Percentiles rank a stretch among this genome's conserved stretches.
phyloP scores from a whole-genome alignment of 2,113 vertebrate genomes.

The Aspidoscelis tigris region DNA sequence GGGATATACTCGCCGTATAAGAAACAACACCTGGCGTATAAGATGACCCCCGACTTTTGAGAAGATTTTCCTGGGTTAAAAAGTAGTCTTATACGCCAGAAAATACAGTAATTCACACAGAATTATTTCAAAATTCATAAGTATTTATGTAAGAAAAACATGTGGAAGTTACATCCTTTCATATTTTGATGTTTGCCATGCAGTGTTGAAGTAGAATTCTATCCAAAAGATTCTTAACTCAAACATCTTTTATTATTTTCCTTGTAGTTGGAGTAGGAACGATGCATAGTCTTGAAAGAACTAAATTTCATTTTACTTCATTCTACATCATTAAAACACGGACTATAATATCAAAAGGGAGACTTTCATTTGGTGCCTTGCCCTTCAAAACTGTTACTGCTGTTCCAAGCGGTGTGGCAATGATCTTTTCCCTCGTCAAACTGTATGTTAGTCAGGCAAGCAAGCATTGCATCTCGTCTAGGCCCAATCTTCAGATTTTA shows the following conservation, averaged over 20 bases:
- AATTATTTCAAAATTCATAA: neutral
- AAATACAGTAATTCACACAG: too few relatives aligned
- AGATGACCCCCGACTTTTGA: too few relatives aligned
- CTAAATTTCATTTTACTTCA: neutral
- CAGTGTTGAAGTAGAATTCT: neutral
- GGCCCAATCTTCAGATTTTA: rapidly evolving
- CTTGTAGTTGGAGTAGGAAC: neutral
- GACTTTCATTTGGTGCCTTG: too few relatives aligned
- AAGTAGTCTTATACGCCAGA: too few relatives aligned
- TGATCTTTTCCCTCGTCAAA: neutral
- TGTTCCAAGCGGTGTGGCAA: too few relatives aligned
- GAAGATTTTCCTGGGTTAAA: too few relatives aligned
- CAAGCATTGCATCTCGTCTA: neutral
- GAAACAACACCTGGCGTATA: too few relatives aligned
- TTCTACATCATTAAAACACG: too few relatives aligned
- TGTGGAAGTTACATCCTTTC: neutral
- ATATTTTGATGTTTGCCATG: neutral
- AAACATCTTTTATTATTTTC: neutral
- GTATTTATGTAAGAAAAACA: neutral
- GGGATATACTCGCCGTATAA: too few relatives aligned
- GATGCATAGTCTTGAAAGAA: neutral
- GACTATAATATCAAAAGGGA: too few relatives aligned
- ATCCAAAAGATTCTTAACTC: neutral
- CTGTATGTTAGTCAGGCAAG: too few relatives aligned
- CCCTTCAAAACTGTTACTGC: too few relatives aligned